A percentile compares a stretch with the other conserved stretches of the same genome.
These are phyloP conservation scores for Cistogaster globosa DNA, from an alignment of 2,888 invertebrate genomes.

Conservation along the genomic window DNA sequence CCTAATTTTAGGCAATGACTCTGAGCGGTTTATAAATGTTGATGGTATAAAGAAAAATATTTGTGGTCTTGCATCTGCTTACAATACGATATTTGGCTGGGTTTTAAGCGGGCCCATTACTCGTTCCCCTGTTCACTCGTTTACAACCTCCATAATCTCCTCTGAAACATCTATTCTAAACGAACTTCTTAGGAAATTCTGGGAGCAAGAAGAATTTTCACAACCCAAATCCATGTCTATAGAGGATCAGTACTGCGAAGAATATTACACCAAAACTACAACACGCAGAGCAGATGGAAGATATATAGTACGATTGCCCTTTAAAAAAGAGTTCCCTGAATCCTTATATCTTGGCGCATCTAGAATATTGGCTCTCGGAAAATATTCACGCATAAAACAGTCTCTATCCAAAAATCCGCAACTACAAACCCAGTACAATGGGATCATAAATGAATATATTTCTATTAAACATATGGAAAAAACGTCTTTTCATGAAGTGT, in stretches of 20 bases:
- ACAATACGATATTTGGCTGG: not conserved
- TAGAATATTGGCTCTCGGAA: not conserved
- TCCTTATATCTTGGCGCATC: not conserved
- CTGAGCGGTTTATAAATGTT: too few relatives aligned
- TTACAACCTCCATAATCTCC: not conserved
- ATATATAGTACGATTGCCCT: constrained; percentile 9
- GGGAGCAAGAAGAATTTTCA: not conserved
- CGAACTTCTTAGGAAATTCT: not conserved
- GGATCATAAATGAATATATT: constrained; percentile 17
- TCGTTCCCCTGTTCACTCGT: not conserved
- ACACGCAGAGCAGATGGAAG: not conserved
- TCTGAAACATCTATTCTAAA: not conserved
- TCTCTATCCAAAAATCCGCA: not conserved
- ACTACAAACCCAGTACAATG: constrained; percentile 11
- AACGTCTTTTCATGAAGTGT: constrained; percentile 20
- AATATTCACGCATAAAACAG: constrained; percentile 1
- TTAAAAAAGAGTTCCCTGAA: not conserved
- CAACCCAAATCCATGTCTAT: not conserved
- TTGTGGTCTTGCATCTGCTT: too few relatives aligned
- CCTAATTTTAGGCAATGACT: not conserved
- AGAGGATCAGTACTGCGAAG: not conserved
- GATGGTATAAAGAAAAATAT: too few relatives aligned
- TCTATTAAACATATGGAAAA: constrained; percentile 27
- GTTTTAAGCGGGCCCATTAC: not conserved
- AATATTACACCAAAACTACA: not conserved